A percentile compares a stretch with the other conserved stretches of the same genome.
Conservation (phyloP, 2,797 vertebrate species). For the Alfaro cultratus region DNA sequence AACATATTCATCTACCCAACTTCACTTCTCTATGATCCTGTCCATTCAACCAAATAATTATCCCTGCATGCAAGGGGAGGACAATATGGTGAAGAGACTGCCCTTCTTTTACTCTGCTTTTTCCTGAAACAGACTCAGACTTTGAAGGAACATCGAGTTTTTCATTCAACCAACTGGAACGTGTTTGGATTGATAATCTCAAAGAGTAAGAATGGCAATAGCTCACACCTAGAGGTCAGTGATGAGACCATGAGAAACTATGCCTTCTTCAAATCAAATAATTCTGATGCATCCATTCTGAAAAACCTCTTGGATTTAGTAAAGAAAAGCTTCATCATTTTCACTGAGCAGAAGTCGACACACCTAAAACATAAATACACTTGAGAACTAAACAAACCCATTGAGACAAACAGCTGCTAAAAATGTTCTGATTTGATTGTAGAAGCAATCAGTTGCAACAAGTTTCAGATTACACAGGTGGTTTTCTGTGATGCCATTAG, state of each 20-base stretch:
- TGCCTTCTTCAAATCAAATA: background rate
- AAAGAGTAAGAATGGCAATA: background rate
- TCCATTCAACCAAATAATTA: background rate
- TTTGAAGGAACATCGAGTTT: background rate
- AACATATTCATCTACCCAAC: background rate
- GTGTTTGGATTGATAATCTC: constrained; percentile 7
- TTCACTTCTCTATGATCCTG: background rate
- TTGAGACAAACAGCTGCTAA: constrained; percentile 6
- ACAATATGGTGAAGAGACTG: background rate
- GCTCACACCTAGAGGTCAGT: background rate
- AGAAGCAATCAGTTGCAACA: background rate
- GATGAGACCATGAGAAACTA: background rate
- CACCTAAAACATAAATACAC: background rate
- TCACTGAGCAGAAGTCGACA: background rate
- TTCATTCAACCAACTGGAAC: background rate
- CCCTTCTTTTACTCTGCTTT: background rate
- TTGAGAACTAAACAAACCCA: background rate
- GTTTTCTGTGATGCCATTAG: background rate
- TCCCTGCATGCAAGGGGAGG: background rate
- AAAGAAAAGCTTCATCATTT: background rate
- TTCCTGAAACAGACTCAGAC: constrained; percentile 4
- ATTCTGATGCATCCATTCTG: background rate
- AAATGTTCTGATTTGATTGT: background rate
- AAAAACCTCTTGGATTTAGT: background rate
- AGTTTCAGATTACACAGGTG: constrained; percentile 12